Evolutionary conservation across 1,140 invertebrate species (phyloP).

Genomic region (Pseudoatta argentina): DNA sequence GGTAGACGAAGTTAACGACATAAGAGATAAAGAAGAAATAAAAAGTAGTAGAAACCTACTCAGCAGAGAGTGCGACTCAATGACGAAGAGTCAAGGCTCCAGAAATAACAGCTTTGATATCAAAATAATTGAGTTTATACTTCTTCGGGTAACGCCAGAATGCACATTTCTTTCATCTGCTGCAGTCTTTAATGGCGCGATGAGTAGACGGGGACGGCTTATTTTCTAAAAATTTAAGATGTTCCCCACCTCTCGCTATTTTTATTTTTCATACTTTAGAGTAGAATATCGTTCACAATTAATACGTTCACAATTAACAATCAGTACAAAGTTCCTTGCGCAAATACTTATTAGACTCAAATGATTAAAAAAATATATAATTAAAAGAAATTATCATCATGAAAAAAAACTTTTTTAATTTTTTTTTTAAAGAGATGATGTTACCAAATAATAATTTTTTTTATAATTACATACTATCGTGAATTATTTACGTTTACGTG

Average conservation of each 20-base stretch:
- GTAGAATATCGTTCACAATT: not conserved
- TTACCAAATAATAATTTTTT: not conserved
- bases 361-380: not conserved
- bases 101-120: conserved; percentile 77
- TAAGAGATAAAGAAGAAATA: conserved; percentile 36
- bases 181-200: conserved; percentile 58
- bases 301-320: not conserved
- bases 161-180: conserved; percentile 42
- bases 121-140: conserved; percentile 78
- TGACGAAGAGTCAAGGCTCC: conserved; percentile 61
- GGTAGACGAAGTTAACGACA: conserved; percentile 27
- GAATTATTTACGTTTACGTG: not conserved
- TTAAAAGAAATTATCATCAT: not conserved
- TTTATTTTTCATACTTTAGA: not conserved
- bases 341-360: not conserved
- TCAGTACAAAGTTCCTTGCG: not conserved
- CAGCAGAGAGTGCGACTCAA: conserved; percentile 55
- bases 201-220: not conserved
- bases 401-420: not conserved
- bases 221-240: conserved; percentile 37
- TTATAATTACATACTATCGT: not conserved
- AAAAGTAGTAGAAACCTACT: conserved; percentile 30
- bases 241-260: not conserved
- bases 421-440: not conserved
- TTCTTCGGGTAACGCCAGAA: conserved; percentile 52